Percentiles rank a stretch among this genome's conserved stretches.
Conservation (phyloP, 2,797 vertebrate species). For the Cryptoprocta ferox region DNA sequence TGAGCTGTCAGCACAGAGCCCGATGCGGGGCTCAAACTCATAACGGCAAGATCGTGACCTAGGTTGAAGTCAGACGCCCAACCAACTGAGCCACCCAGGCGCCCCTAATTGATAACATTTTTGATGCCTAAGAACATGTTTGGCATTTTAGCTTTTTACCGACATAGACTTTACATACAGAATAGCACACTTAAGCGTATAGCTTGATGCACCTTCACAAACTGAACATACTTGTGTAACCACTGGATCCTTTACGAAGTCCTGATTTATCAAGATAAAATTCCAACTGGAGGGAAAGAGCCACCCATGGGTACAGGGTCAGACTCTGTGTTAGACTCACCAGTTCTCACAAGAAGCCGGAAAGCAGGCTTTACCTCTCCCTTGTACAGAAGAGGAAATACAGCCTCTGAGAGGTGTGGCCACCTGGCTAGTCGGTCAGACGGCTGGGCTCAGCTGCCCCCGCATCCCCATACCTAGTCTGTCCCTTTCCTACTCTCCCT, state of each 20-base stretch:
- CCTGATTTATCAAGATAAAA: background rate
- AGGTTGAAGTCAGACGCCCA: no score
- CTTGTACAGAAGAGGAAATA: background rate
- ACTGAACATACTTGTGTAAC: background rate
- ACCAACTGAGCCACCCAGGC: no score
- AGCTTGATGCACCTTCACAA: background rate
- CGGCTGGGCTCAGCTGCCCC: background rate
- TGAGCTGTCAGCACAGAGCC: no score
- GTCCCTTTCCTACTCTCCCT: background rate
- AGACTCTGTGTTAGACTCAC: background rate
- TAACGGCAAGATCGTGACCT: no score
- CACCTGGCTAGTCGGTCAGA: background rate
- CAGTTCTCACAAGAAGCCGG: background rate
- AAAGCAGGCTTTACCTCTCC: background rate
- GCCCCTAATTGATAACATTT: background rate
- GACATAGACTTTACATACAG: no score
- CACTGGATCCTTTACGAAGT: background rate
- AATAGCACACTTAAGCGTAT: background rate
- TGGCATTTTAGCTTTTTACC: background rate
- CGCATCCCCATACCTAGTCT: background rate
- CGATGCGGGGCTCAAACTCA: no score
- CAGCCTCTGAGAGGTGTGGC: background rate
- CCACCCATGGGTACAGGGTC: background rate
- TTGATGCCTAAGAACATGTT: background rate
- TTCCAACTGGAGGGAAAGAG: background rate